These are phyloP conservation scores for Sphinx pinastri DNA, from an alignment of 2,888 invertebrate species.

Conservation along the genomic window DNA sequence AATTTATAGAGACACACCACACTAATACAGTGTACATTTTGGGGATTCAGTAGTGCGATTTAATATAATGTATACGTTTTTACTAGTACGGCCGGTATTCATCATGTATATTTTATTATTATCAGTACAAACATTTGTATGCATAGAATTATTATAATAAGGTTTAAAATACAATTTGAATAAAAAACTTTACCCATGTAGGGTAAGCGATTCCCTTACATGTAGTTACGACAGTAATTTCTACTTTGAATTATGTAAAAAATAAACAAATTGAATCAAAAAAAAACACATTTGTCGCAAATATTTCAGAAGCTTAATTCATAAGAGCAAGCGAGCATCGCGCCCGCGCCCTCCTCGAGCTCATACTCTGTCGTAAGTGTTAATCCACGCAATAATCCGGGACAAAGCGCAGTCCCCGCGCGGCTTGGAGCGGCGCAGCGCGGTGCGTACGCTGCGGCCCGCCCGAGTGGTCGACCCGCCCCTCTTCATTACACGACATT, in stretches of 20 bases:
- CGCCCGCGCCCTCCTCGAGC: neutral
- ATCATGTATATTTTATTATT: no score
- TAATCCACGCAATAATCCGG: slow-evolving; percentile 18
- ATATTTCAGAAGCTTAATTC: no score
- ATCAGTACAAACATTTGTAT: no score
- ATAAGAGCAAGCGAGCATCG: neutral
- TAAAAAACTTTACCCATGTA: no score
- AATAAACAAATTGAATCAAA: neutral
- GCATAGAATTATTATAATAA: no score
- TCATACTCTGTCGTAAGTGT: neutral
- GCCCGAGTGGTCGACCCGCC: neutral
- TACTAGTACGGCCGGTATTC: no score
- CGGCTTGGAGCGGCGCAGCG: neutral
- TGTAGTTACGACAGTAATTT: no score
- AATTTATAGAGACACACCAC: neutral
- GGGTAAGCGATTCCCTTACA: no score
- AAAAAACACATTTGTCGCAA: neutral
- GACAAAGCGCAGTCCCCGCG: slow-evolving; percentile 15
- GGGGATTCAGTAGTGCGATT: no score
- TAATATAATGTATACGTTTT: no score
- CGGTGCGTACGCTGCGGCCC: neutral
- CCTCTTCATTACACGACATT: neutral
- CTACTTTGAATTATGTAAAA: no score
- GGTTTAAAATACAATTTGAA: no score
- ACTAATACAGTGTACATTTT: neutral